Evolutionary conservation across 2,888 invertebrate species (phyloP).

Genomic region (Epirrhoe alternata): DNA sequence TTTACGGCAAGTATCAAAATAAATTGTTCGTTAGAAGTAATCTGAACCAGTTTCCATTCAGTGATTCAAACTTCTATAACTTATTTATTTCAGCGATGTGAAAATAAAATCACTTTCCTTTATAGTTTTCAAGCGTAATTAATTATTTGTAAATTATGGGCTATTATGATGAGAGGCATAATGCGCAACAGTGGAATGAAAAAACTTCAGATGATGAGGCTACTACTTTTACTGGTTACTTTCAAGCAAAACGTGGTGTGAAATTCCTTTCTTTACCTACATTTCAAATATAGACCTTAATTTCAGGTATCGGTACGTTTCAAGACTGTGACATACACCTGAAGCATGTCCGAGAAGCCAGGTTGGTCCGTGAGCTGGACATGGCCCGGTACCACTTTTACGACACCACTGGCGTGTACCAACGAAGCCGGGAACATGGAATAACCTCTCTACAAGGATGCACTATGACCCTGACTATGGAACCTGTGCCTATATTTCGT

Average conservation of each 20-base stretch:
- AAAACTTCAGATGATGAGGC: no score
- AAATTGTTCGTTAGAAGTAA: neutral
- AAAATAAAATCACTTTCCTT: no score
- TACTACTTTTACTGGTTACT: no score
- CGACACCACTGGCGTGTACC: slow-evolving; percentile 68
- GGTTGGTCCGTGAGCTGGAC: slow-evolving; percentile 71
- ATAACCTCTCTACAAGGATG: slow-evolving; percentile 72
- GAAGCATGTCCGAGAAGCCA: slow-evolving; percentile 60
- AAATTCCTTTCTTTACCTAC: neutral
- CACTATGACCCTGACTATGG: slow-evolving; percentile 58
- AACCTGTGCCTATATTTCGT: slow-evolving; percentile 64
- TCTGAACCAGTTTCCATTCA: no score
- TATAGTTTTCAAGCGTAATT: no score
- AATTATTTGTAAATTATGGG: no score
- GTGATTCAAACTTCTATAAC: no score
- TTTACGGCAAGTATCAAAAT: slow-evolving; percentile 86
- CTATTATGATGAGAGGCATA: no score
- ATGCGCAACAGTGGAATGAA: no score
- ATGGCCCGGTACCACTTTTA: slow-evolving; percentile 76
- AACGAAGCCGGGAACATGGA: slow-evolving; percentile 53
- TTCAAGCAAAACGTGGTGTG: no score
- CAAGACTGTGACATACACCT: slow-evolving; percentile 69
- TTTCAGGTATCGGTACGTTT: slow-evolving; percentile 70
- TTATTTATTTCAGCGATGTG: no score
- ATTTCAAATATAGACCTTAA: neutral